Evolutionary conservation across 2,888 invertebrate species (phyloP).

Genomic region (Synanthedon vespiformis): DNA sequence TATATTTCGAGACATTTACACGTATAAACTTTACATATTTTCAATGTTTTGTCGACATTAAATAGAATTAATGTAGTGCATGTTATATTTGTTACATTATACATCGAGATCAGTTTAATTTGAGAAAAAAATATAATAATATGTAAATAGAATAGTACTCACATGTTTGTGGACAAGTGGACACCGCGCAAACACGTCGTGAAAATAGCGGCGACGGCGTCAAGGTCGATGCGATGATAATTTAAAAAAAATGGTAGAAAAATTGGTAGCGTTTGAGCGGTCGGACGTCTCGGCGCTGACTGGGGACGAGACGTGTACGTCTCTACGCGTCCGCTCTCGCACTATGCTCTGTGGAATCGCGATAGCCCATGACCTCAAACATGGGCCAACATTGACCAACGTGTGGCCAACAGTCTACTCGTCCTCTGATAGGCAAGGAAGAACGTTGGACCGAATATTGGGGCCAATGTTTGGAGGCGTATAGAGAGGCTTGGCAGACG

Average conservation of each 20-base stretch:
- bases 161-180: slow-evolving; percentile 21
- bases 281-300: slow-evolving; percentile 3
- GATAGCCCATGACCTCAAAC: slow-evolving; percentile 5
- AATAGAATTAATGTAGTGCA: too few species aligned
- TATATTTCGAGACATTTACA: too few species aligned
- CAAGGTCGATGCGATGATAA: slow-evolving; percentile 34
- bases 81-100: too few species aligned
- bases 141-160: slow-evolving; percentile 20
- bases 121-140: not conserved
- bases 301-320: not conserved
- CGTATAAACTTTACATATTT: too few species aligned
- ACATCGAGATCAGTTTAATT: too few species aligned
- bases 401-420: too few species aligned
- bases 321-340: slow-evolving; percentile 2
- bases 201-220: slow-evolving; percentile 48
- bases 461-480: slow-evolving; percentile 4
- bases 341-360: slow-evolving; percentile 4
- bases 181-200: slow-evolving; percentile 20
- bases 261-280: slow-evolving; percentile 9
- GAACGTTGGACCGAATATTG: not conserved
- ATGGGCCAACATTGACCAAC: not conserved
- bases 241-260: not conserved
- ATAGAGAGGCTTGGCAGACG: slow-evolving; percentile 12
- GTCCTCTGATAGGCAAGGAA: too few species aligned
- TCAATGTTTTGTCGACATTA: too few species aligned